A percentile compares a stretch with the other conserved stretches of the same genome.
Conservation (phyloP, 1,140 invertebrate species). For the Neodiprion virginianus region DNA sequence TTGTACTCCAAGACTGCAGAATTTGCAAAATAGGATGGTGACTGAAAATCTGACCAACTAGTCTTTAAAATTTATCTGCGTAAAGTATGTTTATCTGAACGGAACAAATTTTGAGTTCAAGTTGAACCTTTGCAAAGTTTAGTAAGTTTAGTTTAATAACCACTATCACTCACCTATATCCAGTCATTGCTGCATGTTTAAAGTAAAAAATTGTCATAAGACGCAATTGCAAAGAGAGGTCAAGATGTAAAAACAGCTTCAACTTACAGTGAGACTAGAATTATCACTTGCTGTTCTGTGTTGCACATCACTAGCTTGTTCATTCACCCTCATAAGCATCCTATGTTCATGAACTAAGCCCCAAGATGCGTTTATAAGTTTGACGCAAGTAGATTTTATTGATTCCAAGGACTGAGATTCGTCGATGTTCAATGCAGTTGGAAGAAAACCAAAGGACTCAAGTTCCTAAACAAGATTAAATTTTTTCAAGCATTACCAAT, state of each 20-base stretch:
- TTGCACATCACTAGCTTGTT: slow-evolving; percentile 31
- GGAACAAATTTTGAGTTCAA: not conserved
- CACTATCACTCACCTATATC: slow-evolving; percentile 22
- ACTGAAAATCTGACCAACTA: too few relatives aligned
- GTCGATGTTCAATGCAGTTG: slow-evolving; percentile 11
- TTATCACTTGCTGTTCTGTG: slow-evolving; percentile 36
- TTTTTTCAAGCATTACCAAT: not conserved
- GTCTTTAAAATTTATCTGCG: too few relatives aligned
- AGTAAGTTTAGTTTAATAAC: too few relatives aligned
- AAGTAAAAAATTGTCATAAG: slow-evolving; percentile 16
- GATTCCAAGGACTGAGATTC: slow-evolving; percentile 19
- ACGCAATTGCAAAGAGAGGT: not conserved
- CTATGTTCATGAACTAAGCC: slow-evolving; percentile 36
- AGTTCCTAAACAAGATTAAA: slow-evolving; percentile 32
- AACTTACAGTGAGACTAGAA: slow-evolving; percentile 36
- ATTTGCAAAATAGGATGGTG: too few relatives aligned
- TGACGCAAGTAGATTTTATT: slow-evolving; percentile 25
- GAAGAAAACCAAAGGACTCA: slow-evolving; percentile 28
- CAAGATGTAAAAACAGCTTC: slow-evolving; percentile 9
- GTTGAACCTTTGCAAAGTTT: not conserved
- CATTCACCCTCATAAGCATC: slow-evolving; percentile 31
- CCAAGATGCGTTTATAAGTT: slow-evolving; percentile 38
- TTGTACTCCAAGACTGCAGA: too few relatives aligned
- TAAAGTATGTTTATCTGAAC: not conserved
- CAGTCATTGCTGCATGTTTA: slow-evolving; percentile 24